phyloP scores from a whole-genome alignment of 2,113 vertebrate genomes.

The Hyperopisus bebe region DNA sequence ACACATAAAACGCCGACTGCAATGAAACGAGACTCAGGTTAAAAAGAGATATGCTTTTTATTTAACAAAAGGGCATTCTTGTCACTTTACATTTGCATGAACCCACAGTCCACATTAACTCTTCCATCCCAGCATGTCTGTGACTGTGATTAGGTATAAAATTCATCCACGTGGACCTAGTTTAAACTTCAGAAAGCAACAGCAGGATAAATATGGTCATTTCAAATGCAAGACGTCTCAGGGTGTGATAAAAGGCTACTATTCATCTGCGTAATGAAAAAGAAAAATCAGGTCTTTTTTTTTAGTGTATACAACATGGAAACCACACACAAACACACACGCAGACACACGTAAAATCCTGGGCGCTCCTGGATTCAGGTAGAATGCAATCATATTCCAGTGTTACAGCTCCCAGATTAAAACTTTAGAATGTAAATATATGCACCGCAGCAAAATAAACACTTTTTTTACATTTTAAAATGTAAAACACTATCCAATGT shows the following conservation, averaged over 20 bases:
- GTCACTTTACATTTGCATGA: slow-evolving; percentile 65
- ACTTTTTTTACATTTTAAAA: not conserved
- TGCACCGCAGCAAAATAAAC: not conserved
- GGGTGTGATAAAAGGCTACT: not conserved
- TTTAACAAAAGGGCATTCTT: slow-evolving; percentile 51
- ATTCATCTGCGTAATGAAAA: not conserved
- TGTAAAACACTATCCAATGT: not conserved
- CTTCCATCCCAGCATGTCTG: slow-evolving; percentile 52
- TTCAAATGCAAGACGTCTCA: slow-evolving; percentile 17
- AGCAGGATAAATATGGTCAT: slow-evolving; percentile 68
- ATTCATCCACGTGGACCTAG: slow-evolving; percentile 46
- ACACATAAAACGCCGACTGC: not conserved
- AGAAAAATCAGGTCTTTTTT: not conserved
- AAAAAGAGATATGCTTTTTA: slow-evolving; percentile 55
- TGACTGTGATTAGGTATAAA: slow-evolving; percentile 52
- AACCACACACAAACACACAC: not conserved
- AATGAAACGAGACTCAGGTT: not conserved
- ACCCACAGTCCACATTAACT: slow-evolving; percentile 65
- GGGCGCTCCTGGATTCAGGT: not conserved
- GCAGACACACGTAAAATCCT: not conserved
- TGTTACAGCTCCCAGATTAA: not conserved
- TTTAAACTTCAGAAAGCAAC: slow-evolving; percentile 45
- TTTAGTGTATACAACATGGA: not conserved
- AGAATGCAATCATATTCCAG: not conserved
- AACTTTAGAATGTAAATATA: not conserved